Evolutionary conservation across 2,113 vertebrate genomes (phyloP), one percentile per base, ranked within the genome.

Genomic region (Zosterops borbonicus): DNA sequence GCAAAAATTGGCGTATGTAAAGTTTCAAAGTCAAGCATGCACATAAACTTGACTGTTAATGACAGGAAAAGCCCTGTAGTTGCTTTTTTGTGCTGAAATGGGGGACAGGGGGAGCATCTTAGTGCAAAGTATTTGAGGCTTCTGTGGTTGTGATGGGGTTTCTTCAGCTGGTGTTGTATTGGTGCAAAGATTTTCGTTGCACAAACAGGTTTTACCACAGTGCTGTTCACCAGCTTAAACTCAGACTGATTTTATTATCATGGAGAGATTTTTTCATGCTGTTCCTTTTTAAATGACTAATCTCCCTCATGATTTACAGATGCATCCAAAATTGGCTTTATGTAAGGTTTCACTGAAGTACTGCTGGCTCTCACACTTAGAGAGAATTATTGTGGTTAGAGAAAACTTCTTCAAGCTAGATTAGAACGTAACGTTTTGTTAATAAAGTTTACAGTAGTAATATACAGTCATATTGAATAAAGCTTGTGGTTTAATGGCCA

Each of bases 31-130:
- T 78, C 67, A 97, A 83, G 60, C 64, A 58, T 0, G 0, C 46
- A 21, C 46, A 24, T 92, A 94, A 92, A 95, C 93, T 87, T 96
- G 87, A 64, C 84, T 87, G 77, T 84, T 84, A 52, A 24, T 62
- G 81, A 39, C 35, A 52, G 58, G 42, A 81, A 78, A 75, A 89
- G 33, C 37, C 46, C 2, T 5, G 12, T 12, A 2, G 2, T 49
- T 64, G 23, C 41, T 81, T 0, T 69, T 90, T 80, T 67, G 31
- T 69, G 58, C 67, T 92, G 69, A 67, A 73, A 14, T 42, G 41
- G 31, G 31, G n/a, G 16, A 4, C 1, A 0, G 27, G 44, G n/a
- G 8, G 9, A 62, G 27, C 28, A 22, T 79, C 37, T 89, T 50
- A 20, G 8, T 35, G 78, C 62, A 55, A 3, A 68, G 5, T 35